These are phyloP conservation scores for Phalacrocorax brasilianus DNA, from an alignment of 2,113 vertebrate species.

Conservation along the genomic window DNA sequence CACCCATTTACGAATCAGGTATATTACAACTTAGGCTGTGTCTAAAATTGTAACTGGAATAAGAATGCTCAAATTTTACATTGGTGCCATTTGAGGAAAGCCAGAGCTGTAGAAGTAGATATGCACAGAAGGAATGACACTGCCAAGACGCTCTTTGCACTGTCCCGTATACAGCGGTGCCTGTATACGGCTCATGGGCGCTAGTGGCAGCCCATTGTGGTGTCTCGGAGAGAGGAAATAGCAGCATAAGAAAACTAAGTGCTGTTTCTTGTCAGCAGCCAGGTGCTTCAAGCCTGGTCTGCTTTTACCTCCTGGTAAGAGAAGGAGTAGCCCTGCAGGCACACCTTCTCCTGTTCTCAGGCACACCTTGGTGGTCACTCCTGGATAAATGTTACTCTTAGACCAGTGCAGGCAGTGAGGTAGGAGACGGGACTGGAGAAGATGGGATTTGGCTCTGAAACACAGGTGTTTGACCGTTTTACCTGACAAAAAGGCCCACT, in stretches of 20 bases:
- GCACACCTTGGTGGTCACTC: neutral
- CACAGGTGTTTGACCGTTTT: neutral
- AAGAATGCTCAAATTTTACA: neutral
- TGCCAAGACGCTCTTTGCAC: neutral
- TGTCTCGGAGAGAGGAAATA: neutral
- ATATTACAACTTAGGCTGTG: neutral
- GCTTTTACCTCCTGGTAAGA: neutral
- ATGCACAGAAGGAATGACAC: no score
- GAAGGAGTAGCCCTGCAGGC: neutral
- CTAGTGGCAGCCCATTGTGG: neutral
- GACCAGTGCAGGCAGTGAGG: neutral
- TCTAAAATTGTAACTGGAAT: neutral
- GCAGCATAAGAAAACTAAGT: neutral
- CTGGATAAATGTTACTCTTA: neutral
- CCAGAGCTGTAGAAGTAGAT: neutral
- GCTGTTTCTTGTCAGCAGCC: neutral
- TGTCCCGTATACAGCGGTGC: no score
- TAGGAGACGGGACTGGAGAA: neutral
- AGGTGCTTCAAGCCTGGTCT: neutral
- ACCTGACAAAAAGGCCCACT: neutral
- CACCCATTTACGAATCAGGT: neutral
- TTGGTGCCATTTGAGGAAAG: neutral
- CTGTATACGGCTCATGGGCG: neutral
- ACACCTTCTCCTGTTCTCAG: neutral
- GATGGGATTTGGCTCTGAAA: neutral